A percentile compares a stretch with the other conserved stretches of the same genome.
These are phyloP conservation scores for Myocastor coypus DNA, from an alignment of 2,113 vertebrate species.

Conservation along the genomic window DNA sequence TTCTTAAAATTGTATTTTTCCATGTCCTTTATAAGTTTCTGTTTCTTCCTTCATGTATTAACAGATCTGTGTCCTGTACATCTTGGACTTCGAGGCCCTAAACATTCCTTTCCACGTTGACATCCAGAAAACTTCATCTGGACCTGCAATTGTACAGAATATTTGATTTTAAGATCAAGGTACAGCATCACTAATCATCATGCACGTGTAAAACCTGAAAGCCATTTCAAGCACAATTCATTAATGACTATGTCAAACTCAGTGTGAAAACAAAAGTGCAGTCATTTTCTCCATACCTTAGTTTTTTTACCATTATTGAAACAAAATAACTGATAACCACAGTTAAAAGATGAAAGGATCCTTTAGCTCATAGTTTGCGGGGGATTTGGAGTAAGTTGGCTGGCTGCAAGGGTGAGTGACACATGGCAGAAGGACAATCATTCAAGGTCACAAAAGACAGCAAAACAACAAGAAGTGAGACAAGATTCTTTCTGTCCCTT, in stretches of 20 bases:
- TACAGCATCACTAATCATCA: conserved; percentile 1
- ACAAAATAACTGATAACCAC: background rate
- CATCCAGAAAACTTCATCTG: background rate
- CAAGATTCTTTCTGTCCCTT: background rate
- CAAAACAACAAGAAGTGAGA: background rate
- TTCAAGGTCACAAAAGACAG: background rate
- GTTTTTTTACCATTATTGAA: background rate
- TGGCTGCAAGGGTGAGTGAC: background rate
- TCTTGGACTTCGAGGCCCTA: background rate
- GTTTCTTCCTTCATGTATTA: background rate
- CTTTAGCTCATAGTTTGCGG: background rate
- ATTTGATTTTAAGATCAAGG: background rate
- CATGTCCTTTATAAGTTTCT: background rate
- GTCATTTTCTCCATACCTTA: background rate
- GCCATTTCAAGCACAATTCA: background rate
- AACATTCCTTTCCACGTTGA: background rate
- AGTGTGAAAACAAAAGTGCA: background rate
- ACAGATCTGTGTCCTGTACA: background rate
- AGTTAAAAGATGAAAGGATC: background rate
- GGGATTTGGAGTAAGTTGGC: background rate
- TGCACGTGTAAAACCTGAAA: background rate
- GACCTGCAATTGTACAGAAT: background rate
- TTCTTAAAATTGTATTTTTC: background rate
- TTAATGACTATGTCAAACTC: background rate
- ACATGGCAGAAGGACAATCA: background rate